Base-by-base conservation (phyloP, 2,888 invertebrate species). In the Suillia variegata region DNA sequence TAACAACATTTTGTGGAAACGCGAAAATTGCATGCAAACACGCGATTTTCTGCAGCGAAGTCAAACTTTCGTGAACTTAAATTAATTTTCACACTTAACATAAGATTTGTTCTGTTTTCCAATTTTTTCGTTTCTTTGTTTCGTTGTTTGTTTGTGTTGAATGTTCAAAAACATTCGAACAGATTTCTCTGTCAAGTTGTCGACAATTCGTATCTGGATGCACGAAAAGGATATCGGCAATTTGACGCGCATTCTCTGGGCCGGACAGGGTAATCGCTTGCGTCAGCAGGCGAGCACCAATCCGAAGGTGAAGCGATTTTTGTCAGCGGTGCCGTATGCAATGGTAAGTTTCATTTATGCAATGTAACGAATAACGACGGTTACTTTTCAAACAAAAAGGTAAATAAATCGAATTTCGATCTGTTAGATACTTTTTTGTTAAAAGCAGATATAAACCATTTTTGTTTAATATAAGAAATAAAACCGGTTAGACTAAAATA, bases 131-230 rank as follows among this genome's bases (percentile, higher is more conserved):
- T 45, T 48, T 52, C 26, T 57, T 57, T 52, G 24, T 38, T 42
- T 13, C 18, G 17, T 48, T 52, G 18, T 57, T 57, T 52, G 24
- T 38, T 42, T 56, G 33, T 13, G 3, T 17, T 18, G 8, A 18
- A 21, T 48, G 3, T 48, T 8, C 20, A 48, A 48, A 10, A 38
- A 38, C 10, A 13, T 38, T 4, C 3, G 6, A 17, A 45, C 82
- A 91, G 93, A 87, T 79, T 83, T 92, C 78, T 89, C 90, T 75
- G 89, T 93, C 72, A 92, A 90, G 73, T 87, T 91, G 59, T 92
- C 95, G 67, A 95, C 94, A 77, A 95, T 97, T 66, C 86, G 96
- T 69, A 96, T 96, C 84, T 97, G 96, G 96, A 94, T 96, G 72
- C 94, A 96, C 81, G 95, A 96, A 81, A 89, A 92, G 80, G 94